Percentiles rank a stretch among this genome's conserved stretches.
Evolutionary conservation across 1,140 invertebrate genomes (phyloP).

Genomic region (Drosophila murphyi): DNA sequence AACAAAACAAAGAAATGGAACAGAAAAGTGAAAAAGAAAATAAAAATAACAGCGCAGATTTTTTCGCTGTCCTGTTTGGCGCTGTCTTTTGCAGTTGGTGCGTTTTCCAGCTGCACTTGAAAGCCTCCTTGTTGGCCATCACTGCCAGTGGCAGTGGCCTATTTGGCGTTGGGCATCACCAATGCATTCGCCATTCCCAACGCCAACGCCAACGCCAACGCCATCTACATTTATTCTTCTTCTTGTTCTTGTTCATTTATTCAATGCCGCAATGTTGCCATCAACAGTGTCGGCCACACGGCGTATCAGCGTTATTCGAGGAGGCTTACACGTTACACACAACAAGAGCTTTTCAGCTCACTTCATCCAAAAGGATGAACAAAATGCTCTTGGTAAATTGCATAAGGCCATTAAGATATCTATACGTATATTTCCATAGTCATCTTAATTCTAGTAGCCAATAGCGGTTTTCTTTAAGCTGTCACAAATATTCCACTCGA

Average conservation of each 20-base stretch:
- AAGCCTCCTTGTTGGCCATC: constrained; percentile 62
- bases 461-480: neutral
- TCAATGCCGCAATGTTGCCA: constrained; percentile 58
- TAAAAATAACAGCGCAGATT: constrained; percentile 55
- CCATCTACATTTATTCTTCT: constrained; percentile 70
- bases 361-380: constrained; percentile 18
- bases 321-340: constrained; percentile 46
- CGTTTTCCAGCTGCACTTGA: constrained; percentile 73
- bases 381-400: constrained; percentile 14
- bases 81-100: constrained; percentile 75
- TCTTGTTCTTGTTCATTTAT: constrained; percentile 67
- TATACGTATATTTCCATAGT: neutral
- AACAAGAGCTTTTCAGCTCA: constrained; percentile 59
- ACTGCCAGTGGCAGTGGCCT: constrained; percentile 40
- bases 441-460: constrained; percentile 23
- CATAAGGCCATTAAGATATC: constrained; percentile 30
- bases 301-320: constrained; percentile 69
- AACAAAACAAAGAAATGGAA: neutral
- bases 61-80: constrained; percentile 56
- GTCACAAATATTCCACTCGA: neutral
- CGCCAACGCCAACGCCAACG: constrained; percentile 49
- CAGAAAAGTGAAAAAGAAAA: constrained; percentile 8
- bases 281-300: constrained; percentile 63
- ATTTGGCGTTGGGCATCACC: constrained; percentile 36
- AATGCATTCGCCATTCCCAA: neutral